A percentile compares a stretch with the other conserved stretches of the same genome.
Evolutionary conservation across 37 sponge, comb jelly and placozoan species (phyloP).

Genomic region (Amphimedon queenslandica): DNA sequence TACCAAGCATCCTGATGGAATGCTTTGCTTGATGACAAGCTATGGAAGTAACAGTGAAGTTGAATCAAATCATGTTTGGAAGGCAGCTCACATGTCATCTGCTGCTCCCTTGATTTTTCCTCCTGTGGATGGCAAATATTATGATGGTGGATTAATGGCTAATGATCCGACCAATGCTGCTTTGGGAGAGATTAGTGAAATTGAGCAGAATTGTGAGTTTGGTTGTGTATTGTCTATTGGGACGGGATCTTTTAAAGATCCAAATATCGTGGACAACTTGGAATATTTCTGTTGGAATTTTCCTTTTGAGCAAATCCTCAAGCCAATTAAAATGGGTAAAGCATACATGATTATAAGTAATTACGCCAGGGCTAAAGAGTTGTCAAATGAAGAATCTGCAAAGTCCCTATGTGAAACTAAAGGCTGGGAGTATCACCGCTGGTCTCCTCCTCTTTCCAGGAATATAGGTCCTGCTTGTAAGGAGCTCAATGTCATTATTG

Average conservation of each 20-base stretch:
- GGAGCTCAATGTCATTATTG: not conserved
- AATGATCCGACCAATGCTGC: constrained; percentile 64
- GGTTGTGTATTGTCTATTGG: constrained; percentile 47
- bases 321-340: too few species aligned
- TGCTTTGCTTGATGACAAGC: constrained; percentile 59
- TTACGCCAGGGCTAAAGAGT: constrained; percentile 11
- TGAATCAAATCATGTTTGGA: constrained; percentile 52
- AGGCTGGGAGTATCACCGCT: constrained; percentile 10
- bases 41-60: constrained; percentile 40
- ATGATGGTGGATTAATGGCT: constrained; percentile 71
- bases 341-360: too few species aligned
- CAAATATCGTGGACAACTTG: constrained; percentile 11
- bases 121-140: constrained; percentile 30
- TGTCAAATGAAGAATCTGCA: constrained; percentile 25
- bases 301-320: too few species aligned
- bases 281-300: too few species aligned
- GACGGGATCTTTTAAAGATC: constrained; percentile 24
- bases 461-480: constrained; percentile 19
- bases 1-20: constrained; percentile 38
- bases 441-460: constrained; percentile 16
- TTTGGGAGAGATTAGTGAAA: constrained; percentile 45
- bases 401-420: constrained; percentile 26
- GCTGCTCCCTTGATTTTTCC: constrained; percentile 71
- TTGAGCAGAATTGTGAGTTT: constrained; percentile 14
- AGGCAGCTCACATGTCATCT: constrained; percentile 44